Evolutionary conservation across 2,797 vertebrate species (phyloP).

Genomic region (Thripadectes ignobilis): DNA sequence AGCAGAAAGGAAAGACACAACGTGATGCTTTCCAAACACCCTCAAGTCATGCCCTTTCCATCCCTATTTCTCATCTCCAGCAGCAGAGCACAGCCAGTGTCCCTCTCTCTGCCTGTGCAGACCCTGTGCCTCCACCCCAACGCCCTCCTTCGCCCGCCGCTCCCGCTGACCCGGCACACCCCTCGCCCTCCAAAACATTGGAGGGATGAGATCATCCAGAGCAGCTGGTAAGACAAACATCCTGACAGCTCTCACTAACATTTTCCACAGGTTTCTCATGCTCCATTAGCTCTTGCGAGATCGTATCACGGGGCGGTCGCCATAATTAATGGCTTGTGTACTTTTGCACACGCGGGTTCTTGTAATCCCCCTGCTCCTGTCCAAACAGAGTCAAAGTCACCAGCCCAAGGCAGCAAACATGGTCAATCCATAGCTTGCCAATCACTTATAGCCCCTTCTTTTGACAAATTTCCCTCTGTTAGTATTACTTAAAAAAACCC

Average conservation of each 20-base stretch:
- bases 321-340: constrained; percentile 18
- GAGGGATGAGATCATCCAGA: constrained; percentile 42
- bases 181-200: neutral
- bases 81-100: neutral
- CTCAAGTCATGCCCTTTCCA: neutral
- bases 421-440: neutral
- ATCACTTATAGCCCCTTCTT: neutral
- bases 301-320: neutral
- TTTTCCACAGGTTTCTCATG: constrained; percentile 55
- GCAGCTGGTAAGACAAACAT: constrained; percentile 38
- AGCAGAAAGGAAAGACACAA: neutral
- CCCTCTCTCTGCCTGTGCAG: neutral
- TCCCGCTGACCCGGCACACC: neutral
- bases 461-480: neutral
- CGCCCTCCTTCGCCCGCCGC: fast-evolving
- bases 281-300: constrained; percentile 45
- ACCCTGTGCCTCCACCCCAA: neutral
- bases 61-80: neutral
- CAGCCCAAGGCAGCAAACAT: neutral
- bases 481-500: neutral
- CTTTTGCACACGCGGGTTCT: neutral
- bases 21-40: neutral
- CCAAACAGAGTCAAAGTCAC: neutral
- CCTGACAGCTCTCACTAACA: constrained; percentile 18
- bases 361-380: neutral